Percentiles rank a stretch among this genome's conserved stretches.
phyloP scores from a whole-genome alignment of 2,888 invertebrate genomes.

The Biston betularia region DNA sequence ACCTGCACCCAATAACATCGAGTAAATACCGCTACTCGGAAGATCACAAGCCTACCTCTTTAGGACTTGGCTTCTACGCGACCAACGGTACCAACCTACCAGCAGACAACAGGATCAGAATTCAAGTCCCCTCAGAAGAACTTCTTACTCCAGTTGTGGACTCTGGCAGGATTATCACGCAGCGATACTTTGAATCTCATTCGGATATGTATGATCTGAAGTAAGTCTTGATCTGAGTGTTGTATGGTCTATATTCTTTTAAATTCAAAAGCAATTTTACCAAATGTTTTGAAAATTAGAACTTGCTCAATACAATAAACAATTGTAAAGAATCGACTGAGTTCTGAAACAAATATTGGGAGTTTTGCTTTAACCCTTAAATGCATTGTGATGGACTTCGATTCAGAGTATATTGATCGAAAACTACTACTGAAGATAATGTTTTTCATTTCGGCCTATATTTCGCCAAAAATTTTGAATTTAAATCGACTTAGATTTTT shows the following conservation, averaged over 20 bases:
- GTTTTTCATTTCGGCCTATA: background rate
- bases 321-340: background rate
- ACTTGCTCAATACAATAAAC: conserved; percentile 28
- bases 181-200: conserved; percentile 74
- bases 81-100: conserved; percentile 84
- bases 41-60: conserved; percentile 74
- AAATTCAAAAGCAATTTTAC: conserved; percentile 32
- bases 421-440: no score
- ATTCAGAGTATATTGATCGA: no score
- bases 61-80: conserved; percentile 79
- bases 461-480: background rate
- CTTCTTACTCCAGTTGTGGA: conserved; percentile 88
- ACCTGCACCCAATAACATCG: conserved; percentile 79
- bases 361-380: background rate
- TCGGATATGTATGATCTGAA: conserved; percentile 76
- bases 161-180: conserved; percentile 83
- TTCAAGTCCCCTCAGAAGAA: conserved; percentile 90
- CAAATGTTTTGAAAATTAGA: conserved; percentile 22
- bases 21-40: conserved; percentile 72
- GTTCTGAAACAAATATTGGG: conserved; percentile 3
- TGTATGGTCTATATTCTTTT: no score
- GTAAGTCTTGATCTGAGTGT: conserved; percentile 43
- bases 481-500: background rate
- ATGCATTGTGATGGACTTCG: no score
- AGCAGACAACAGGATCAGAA: conserved; percentile 90